These are phyloP conservation scores for Pteruthius melanotis DNA, from an alignment of 2,113 vertebrate genomes.

Conservation along the genomic window DNA sequence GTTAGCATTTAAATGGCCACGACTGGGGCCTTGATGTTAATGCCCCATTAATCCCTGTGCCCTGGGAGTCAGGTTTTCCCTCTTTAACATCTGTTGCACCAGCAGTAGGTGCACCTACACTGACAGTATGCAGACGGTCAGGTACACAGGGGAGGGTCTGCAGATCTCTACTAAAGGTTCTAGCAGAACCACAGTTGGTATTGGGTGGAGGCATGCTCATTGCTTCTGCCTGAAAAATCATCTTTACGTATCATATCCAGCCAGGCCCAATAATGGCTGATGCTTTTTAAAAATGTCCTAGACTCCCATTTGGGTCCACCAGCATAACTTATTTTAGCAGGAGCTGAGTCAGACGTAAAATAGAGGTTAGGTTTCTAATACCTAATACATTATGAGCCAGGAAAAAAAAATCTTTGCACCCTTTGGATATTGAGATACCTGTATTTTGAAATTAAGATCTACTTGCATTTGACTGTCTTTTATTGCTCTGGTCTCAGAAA, in stretches of 20 bases:
- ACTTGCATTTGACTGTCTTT: not conserved
- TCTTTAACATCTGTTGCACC: conserved; percentile 33
- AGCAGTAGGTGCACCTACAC: not conserved
- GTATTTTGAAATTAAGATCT: not conserved
- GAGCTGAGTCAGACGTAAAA: not conserved
- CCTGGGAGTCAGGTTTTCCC: not conserved
- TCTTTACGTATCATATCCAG: not conserved
- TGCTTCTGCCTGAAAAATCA: not conserved
- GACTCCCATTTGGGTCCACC: not conserved
- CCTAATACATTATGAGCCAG: not conserved
- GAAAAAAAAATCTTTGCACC: not conserved
- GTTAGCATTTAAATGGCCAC: not conserved
- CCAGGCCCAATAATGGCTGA: not conserved
- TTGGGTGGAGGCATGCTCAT: not conserved
- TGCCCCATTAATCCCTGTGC: conserved; percentile 1
- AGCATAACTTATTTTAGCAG: not conserved
- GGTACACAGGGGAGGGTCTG: not conserved
- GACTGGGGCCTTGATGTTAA: not conserved
- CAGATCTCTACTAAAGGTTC: not conserved
- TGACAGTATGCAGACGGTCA: not conserved
- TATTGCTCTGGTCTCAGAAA: conserved; percentile 7
- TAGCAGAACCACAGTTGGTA: not conserved
- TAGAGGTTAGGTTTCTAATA: not conserved
- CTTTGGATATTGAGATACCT: not conserved
- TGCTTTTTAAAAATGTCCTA: not conserved